Evolutionary conservation across 2,888 invertebrate genomes (phyloP), one percentile per base, ranked within the genome.

Genomic region (Antheraea assamensis): DNA sequence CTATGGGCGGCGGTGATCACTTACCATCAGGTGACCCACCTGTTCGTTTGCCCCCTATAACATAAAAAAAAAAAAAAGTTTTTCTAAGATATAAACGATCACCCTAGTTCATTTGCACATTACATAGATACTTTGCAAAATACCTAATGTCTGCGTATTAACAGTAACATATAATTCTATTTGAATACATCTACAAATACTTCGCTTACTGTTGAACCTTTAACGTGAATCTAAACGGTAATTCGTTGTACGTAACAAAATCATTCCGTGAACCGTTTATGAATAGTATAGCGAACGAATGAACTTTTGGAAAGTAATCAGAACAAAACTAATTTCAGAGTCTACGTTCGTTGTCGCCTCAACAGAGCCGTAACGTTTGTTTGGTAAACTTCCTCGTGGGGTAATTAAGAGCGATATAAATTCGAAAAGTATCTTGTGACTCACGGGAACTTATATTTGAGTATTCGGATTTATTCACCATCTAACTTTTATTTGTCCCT

Each of bases 301-400:
- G 77, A 89, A 88, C 81, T 88, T 88, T 84, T 73, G 76, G 79
- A 86, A 88, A 90, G 88, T 87, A 88, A 89, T 89, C 88, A 88
- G 84, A 86, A 85, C 84, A 83, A 86, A 88, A 89, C 87, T 88
- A 89, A 90, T 90, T 88, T 88, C 81, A 84, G 78, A 88, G 86
- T 85, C 83, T 85, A 80, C 84, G 83, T 81, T 81, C 82, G 79
- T 85, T 83, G 85, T 84, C 83, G 82, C 81, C 82, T 80, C 77
- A 82, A 85, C 87, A 83, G 84, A 87, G 84, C 83, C 84, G 81
- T 80, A 83, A 83, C 84, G 84, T 86, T 87, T 85, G 84, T 80
- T 80, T 61, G 73, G 75, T 71, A 78, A 86, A 86, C 77, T 84
- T 83, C 74, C 77, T 76, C 74, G 73, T 66, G 72, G 73, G 75